These are phyloP conservation scores for Eurytoma adleriae DNA, from an alignment of 2,888 invertebrate species.

Conservation along the genomic window DNA sequence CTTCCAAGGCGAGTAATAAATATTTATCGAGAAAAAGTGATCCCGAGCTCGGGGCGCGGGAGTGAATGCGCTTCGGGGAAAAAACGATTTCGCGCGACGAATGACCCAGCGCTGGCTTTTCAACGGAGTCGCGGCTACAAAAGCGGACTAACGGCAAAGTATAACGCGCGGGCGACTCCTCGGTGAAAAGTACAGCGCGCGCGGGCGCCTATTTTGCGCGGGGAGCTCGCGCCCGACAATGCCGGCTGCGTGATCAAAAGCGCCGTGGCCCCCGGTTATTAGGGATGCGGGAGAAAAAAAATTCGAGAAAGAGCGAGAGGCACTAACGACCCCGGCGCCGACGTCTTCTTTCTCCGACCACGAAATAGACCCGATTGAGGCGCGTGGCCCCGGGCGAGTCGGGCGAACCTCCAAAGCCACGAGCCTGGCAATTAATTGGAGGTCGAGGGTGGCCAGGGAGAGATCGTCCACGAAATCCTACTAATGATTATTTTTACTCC, in stretches of 20 bases:
- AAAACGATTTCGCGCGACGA: neutral
- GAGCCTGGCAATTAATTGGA: slow-evolving; percentile 25
- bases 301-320: neutral
- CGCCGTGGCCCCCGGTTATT: neutral
- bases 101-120: slow-evolving; percentile 8
- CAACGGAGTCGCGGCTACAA: slow-evolving; percentile 5
- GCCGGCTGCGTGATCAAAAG: slow-evolving; percentile 17
- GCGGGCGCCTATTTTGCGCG: too few relatives aligned
- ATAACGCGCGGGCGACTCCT: neutral
- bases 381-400: slow-evolving; percentile 7
- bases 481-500: slow-evolving; percentile 35
- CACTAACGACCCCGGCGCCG: neutral
- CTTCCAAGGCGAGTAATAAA: too few relatives aligned
- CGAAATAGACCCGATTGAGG: slow-evolving; percentile 31
- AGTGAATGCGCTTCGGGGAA: neutral
- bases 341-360: neutral
- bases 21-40: too few relatives aligned
- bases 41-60: neutral
- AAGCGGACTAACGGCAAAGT: neutral
- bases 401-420: slow-evolving; percentile 13
- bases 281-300: slow-evolving; percentile 4
- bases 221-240: slow-evolving; percentile 10
- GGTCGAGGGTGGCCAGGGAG: neutral
- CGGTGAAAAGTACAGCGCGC: neutral
- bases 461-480: neutral